Base-by-base conservation (phyloP, 1,140 invertebrate genomes). In the Delia radicum region DNA sequence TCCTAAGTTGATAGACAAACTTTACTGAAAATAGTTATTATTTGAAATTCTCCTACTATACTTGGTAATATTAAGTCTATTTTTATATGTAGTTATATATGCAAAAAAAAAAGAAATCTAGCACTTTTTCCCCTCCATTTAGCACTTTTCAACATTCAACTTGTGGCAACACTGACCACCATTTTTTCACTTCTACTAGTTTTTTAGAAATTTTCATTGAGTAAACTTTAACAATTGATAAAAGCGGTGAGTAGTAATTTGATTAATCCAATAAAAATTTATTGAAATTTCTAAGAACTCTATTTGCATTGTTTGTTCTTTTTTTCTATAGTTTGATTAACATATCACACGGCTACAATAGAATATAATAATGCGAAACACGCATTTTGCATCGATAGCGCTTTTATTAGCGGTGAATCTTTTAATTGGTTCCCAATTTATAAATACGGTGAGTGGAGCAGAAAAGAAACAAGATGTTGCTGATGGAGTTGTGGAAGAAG, bases 401-500 rank as follows among this genome's bases (percentile, higher is more conserved):
- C 65, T 69, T 69, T 33, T 69, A 69, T 69, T 33, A 37, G 63
- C 63, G 27, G 63, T 31, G n/a, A 33, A 33, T 33, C 29, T 69
- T 1, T 69, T 69, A 69, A 69, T 69, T 69, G 65, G 65, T 8
- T 29, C 65, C 5, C 48, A 24, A 55, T 55, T 55, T 18, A 55
- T 55, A 69, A 69, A 31, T 33, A 69, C 31, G 29, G 65, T 33
- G 29, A 69, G 65, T 69, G 69, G 71, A 76, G 75, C 75, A 65
- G 83, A 85, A 72, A 18, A 21, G 48, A 18, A 55, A 55, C 18
- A 18, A 21, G 81, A 81, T 63, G 62, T 71, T 29, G 83, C 82
- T 42, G 83, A 84, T 69, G 83, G 83, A 4, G 67, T 79, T 29
- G 83, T 85, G 24, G 83, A 85, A 74, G 83, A 85, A 78, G 79